These are phyloP conservation scores for Sminthurides bifidus DNA, from an alignment of 1,140 invertebrate species.

Conservation along the genomic window DNA sequence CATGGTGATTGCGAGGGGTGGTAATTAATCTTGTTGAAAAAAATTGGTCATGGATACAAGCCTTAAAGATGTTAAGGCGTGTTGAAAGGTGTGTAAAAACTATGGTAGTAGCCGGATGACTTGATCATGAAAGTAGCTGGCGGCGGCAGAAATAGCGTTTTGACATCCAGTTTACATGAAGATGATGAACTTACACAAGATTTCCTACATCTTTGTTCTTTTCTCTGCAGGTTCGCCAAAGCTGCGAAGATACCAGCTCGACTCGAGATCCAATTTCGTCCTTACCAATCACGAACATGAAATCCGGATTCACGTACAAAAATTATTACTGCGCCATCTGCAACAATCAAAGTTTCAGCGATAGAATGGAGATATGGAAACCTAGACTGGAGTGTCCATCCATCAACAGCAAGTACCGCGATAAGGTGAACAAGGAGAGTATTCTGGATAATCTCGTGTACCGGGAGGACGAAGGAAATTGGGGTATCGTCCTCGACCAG, in stretches of 20 bases:
- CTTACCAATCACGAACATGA: constrained; percentile 39
- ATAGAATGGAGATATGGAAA: constrained; percentile 37
- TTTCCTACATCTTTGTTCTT: constrained; percentile 8
- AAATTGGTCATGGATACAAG: too few species aligned
- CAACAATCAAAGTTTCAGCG: constrained; percentile 35
- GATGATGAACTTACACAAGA: too few species aligned
- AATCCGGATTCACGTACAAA: constrained; percentile 41
- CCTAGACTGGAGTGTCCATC: constrained; percentile 38
- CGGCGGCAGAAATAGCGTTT: neutral
- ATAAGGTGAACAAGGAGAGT: constrained; percentile 26
- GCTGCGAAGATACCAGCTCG: constrained; percentile 32
- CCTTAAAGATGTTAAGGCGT: too few species aligned
- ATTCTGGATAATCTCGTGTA: constrained; percentile 30
- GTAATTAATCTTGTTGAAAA: too few species aligned
- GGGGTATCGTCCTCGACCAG: constrained; percentile 33
- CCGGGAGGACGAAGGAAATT: constrained; percentile 30
- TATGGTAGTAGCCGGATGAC: too few species aligned
- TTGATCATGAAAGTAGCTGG: neutral
- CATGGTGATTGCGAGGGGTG: too few species aligned
- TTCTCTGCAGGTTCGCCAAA: constrained; percentile 17
- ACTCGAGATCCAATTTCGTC: constrained; percentile 37
- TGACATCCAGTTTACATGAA: constrained; percentile 3
- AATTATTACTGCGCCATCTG: constrained; percentile 48
- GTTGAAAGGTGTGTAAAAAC: too few species aligned
- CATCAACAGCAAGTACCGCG: constrained; percentile 21